Base-by-base conservation (phyloP, 2,888 invertebrate genomes). In the Axea sp. region DNA sequence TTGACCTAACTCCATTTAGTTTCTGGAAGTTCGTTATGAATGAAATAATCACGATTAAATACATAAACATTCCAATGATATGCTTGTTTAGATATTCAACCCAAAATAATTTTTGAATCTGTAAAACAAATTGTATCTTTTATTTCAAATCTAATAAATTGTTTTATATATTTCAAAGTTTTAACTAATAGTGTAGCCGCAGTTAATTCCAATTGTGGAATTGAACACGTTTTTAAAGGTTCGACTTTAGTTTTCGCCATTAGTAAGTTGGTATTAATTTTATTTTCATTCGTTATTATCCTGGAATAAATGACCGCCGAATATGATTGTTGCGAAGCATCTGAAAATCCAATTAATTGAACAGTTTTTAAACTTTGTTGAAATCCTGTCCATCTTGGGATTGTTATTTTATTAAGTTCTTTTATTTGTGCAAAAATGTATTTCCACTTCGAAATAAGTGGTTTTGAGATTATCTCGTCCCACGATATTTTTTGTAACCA, bases 211-310 rank as follows among this genome's bases (percentile, higher is more conserved):
- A 45, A 28, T 30, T 6, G 11, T 7, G 45, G 9, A n/a, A 28
- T 28, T 1, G 6, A 12, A 15, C 28, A 5, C 1, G 30, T 30
- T 45, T 45, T 45, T 2, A 39, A 9, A 22, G 26, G 45, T 1
- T 28, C 45, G 6, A 45, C 45, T 28, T 45, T 45, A 1, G 28
- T 15, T 17, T 45, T 45, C 1, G 30, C 14, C 28, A 45, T 45
- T 1, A 45, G 5, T 4, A 45, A 15, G 19, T 2, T 3, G 4
- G 19, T 19, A 4, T 19, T 2, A 4, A 2, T 2, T 3, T 3
- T 4, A 4, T 4, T 4, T 2, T 4, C 19, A 2, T 2, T 3
- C 1, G 8, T 11, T 5, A 30, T 17, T 7, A 31, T 3, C 1
- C 31, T 3, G 9, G 12, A 1, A 11, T 47, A 47, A 3, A 47